Evolutionary conservation across 2,113 vertebrate species (phyloP), one percentile per base, ranked within the genome.

Genomic region (Strigops habroptila): DNA sequence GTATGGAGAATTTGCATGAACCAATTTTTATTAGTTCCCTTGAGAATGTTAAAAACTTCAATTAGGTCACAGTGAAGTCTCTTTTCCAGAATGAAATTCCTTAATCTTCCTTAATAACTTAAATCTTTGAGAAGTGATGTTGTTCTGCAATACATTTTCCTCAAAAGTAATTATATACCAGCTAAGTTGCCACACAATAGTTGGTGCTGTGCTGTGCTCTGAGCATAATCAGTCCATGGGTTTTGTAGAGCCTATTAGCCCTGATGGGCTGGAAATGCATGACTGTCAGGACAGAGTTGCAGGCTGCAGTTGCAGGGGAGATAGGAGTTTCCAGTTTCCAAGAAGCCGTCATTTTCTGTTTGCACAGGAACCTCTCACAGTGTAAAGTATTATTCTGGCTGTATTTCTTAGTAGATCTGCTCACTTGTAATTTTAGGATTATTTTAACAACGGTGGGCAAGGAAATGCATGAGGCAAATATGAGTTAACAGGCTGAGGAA

Each of bases 41-140:
- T 70, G 96, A 97, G 96, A 96, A 95, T 77, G 93, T 74, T 97
- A 96, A 97, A 97, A 97, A 97, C 96, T 95, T 96, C 96, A 97
- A 96, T 97, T 96, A 96, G 96, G 97, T 97, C 97, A 97, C 94
- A 95, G 95, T 35, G 92, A 94, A 97, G 97, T 97, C 95, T 97
- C 95, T 95, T 97, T 97, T 97, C 94, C 96, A 96, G 95, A 89
- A 94, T 86, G 94, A 97, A 97, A 97, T 97, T 97, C 95, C 95
- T 97, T 97, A 96, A 97, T 96, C 97, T 97, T 96, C 94, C 96
- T 97, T 97, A 97, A 97, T 97, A 97, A 97, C 93, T 93, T 97
- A 96, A 97, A 95, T 97, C 96, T 97, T 95, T 97, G 93, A 97
- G 95, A 94, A 93, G 78, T 84, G 93, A 95, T 97, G 97, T 92